A percentile compares a stretch with the other conserved stretches of the same genome.
Evolutionary conservation across 2,888 invertebrate species (phyloP).

Genomic region (Drosophila peninsularis): DNA sequence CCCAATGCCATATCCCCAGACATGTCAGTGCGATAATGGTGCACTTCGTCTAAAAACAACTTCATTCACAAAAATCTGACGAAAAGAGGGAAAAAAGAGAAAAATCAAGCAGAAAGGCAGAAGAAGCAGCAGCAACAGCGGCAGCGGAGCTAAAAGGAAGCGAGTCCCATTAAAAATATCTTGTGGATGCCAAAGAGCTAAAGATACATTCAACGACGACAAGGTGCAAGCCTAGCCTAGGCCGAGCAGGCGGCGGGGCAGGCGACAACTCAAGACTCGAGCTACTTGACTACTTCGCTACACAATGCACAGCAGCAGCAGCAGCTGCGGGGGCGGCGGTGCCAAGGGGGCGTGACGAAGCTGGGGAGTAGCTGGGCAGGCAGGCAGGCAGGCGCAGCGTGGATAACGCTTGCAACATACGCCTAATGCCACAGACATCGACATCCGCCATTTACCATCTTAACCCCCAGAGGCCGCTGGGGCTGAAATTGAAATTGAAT

Average conservation of each 20-base stretch:
- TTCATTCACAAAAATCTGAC: conserved; percentile 80
- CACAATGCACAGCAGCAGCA: conserved; percentile 56
- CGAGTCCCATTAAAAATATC: conserved; percentile 77
- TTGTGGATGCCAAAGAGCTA: conserved; percentile 73
- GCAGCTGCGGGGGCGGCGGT: conserved; percentile 46
- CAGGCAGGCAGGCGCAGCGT: conserved; percentile 34
- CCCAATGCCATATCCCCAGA: conserved; percentile 65
- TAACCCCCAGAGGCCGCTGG: conserved; percentile 44
- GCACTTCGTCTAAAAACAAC: conserved; percentile 72
- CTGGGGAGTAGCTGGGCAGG: conserved; percentile 2
- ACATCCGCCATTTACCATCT: conserved; percentile 76
- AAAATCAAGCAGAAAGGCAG: conserved; percentile 20
- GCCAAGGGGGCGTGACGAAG: conserved; percentile 29
- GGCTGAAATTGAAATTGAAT: background rate
- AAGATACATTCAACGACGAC: conserved; percentile 57
- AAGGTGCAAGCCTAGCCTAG: conserved; percentile 11
- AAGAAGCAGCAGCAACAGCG: conserved; percentile 33
- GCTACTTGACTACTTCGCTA: conserved; percentile 65
- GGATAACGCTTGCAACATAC: conserved; percentile 71
- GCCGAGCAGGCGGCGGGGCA: conserved; percentile 6
- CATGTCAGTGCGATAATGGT: conserved; percentile 82
- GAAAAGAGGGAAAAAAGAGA: conserved; percentile 40
- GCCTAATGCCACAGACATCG: conserved; percentile 79
- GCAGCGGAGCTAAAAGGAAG: conserved; percentile 68
- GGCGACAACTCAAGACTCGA: conserved; percentile 26